phyloP scores from a whole-genome alignment of 2,113 vertebrate genomes.

The Ramphastos sulfuratus region DNA sequence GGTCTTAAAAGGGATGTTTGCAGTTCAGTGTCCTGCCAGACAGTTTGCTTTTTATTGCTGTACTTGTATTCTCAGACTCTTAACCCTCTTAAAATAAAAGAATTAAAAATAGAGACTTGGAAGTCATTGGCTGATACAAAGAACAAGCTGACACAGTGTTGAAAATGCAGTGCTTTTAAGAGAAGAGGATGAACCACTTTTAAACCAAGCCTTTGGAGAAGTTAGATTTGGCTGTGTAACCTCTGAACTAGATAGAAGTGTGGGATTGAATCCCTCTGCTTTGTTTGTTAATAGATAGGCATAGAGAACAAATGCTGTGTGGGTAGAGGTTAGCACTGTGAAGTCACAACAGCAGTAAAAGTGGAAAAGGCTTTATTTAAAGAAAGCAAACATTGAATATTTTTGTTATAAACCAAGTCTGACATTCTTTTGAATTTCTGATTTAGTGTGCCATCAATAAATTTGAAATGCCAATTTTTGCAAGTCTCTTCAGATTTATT shows the following conservation, averaged over 20 bases:
- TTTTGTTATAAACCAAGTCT: not conserved
- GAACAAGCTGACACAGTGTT: not conserved
- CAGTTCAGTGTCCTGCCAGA: not conserved
- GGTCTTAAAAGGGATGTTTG: not conserved
- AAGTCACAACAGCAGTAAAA: not conserved
- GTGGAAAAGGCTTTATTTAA: not conserved
- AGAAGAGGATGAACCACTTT: constrained; percentile 15
- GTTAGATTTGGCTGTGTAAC: not conserved
- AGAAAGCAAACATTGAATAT: not conserved
- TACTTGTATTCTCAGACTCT: constrained; percentile 12
- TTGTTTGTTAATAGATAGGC: not conserved
- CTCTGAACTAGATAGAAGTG: not conserved
- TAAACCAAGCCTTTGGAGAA: constrained; percentile 12
- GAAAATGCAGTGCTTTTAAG: not conserved
- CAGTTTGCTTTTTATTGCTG: constrained; percentile 26
- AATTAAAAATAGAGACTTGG: not conserved
- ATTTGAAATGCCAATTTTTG: not conserved
- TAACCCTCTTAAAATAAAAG: constrained; percentile 14
- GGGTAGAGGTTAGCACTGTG: not conserved
- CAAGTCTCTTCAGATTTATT: not conserved
- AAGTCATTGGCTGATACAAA: constrained; percentile 32
- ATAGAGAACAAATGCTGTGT: not conserved
- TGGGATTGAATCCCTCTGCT: not conserved
- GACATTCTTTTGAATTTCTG: not conserved
- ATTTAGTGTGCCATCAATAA: not conserved